Evolutionary conservation across 2,888 invertebrate species (phyloP).

Genomic region (Epsilonema sp.): DNA sequence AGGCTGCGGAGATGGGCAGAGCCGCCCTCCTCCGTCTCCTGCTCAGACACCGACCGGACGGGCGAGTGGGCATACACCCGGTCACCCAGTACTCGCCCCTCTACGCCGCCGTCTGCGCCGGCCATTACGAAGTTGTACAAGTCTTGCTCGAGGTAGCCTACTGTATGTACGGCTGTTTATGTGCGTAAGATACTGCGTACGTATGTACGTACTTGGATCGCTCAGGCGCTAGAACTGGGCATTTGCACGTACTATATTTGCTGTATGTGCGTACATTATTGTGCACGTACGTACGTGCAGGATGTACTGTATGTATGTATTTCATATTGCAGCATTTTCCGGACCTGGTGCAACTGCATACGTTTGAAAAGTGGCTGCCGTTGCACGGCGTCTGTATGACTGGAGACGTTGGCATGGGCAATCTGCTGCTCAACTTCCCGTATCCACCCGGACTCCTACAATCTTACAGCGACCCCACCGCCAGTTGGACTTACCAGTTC

Average conservation of each 20-base stretch:
- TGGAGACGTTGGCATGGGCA: conserved; percentile 43
- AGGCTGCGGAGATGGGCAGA: neutral
- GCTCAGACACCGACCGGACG: conserved; percentile 62
- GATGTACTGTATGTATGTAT: too few species aligned
- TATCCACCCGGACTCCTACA: conserved; percentile 53
- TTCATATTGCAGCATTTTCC: conserved; percentile 61
- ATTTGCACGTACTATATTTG: too few species aligned
- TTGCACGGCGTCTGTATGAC: conserved; percentile 77
- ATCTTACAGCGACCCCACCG: conserved; percentile 45
- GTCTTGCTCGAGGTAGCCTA: conserved; percentile 43
- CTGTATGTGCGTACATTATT: too few species aligned
- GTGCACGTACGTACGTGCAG: too few species aligned
- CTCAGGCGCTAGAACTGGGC: too few species aligned
- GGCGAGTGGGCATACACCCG: conserved; percentile 64
- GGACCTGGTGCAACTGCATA: conserved; percentile 57
- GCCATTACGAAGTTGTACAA: conserved; percentile 54
- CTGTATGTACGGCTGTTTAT: too few species aligned
- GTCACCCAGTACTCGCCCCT: conserved; percentile 77
- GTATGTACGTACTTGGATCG: too few species aligned
- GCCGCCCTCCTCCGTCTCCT: too few species aligned
- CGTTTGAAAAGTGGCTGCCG: conserved; percentile 76
- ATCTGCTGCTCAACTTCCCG: conserved; percentile 41
- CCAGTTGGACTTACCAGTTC: conserved; percentile 58
- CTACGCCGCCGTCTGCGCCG: conserved; percentile 70
- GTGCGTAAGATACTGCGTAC: too few species aligned